A percentile compares a stretch with the other conserved stretches of the same genome.
Conservation (phyloP, 2,888 invertebrate genomes). For the Drosophila neonasuta region DNA sequence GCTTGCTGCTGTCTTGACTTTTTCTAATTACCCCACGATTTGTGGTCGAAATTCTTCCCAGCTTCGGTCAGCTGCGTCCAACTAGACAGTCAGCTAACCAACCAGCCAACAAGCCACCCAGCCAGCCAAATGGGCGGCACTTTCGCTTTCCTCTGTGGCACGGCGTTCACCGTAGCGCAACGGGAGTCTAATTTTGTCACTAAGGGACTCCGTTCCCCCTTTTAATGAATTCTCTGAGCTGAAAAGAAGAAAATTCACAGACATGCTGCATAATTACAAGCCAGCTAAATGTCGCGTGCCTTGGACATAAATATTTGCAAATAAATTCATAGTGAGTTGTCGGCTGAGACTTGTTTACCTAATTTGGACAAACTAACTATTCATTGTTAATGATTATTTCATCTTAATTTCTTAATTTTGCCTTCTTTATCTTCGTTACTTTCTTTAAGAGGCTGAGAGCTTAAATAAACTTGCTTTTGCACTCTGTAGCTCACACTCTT, state of each 20-base stretch:
- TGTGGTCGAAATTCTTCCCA: conserved; percentile 79
- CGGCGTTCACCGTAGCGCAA: conserved; percentile 58
- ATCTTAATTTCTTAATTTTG: conserved; percentile 40
- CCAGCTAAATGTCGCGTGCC: conserved; percentile 64
- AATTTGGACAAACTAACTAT: conserved; percentile 42
- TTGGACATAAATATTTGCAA: conserved; percentile 24
- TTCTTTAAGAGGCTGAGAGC: conserved; percentile 13
- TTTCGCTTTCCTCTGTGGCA: conserved; percentile 68
- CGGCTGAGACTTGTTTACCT: conserved; percentile 28
- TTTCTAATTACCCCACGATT: conserved; percentile 77
- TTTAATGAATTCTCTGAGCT: conserved; percentile 45
- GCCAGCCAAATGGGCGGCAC: conserved; percentile 57
- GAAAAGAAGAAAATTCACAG: conserved; percentile 54
- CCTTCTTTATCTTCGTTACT: conserved; percentile 1
- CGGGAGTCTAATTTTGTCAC: conserved; percentile 65
- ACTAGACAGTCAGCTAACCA: conserved; percentile 11
- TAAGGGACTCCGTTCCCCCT: conserved; percentile 30
- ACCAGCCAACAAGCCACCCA: conserved; percentile 10
- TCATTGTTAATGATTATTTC: conserved; percentile 52
- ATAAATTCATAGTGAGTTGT: conserved; percentile 46
- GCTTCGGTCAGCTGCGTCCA: conserved; percentile 71
- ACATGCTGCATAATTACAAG: conserved; percentile 59
- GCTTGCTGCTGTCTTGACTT: conserved; percentile 40
- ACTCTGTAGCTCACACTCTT: too few relatives aligned
- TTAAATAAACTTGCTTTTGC: background rate